Conservation (phyloP, 1,140 invertebrate species). For the Macrotrachela quadricornifera region DNA sequence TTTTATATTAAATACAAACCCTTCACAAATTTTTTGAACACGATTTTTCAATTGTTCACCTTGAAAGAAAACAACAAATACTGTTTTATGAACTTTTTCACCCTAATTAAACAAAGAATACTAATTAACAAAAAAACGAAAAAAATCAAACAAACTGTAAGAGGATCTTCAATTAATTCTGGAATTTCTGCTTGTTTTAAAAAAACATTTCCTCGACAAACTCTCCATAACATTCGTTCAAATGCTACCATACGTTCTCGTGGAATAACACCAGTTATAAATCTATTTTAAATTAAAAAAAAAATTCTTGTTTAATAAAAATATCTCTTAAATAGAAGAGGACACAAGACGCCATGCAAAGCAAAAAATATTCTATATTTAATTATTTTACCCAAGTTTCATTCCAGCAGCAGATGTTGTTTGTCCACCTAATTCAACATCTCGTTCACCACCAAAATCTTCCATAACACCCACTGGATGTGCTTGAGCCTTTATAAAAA, state of each 20-base stretch:
- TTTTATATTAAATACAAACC: no score
- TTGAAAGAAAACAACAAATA: constrained; percentile 98
- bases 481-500: no score
- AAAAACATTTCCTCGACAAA: constrained; percentile 72
- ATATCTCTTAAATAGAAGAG: background rate
- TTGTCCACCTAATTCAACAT: no score
- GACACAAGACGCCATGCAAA: no score
- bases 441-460: no score
- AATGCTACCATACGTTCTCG: constrained; percentile 82
- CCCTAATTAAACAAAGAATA: constrained; percentile 49
- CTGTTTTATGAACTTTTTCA: constrained; percentile 78
- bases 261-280: constrained; percentile 38
- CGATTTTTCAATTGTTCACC: constrained; percentile 83
- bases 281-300: background rate
- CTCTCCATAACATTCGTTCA: constrained; percentile 91
- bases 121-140: no score
- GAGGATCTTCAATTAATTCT: constrained; percentile 70
- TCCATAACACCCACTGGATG: no score
- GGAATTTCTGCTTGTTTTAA: constrained; percentile 40
- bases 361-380: no score
- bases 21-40: constrained; percentile 91
- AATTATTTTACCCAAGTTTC: no score
- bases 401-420: no score
- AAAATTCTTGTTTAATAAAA: background rate
- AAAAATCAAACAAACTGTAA: constrained; percentile 46